phyloP scores from a whole-genome alignment of 1,140 invertebrate species.

The Subanguina moxae region DNA sequence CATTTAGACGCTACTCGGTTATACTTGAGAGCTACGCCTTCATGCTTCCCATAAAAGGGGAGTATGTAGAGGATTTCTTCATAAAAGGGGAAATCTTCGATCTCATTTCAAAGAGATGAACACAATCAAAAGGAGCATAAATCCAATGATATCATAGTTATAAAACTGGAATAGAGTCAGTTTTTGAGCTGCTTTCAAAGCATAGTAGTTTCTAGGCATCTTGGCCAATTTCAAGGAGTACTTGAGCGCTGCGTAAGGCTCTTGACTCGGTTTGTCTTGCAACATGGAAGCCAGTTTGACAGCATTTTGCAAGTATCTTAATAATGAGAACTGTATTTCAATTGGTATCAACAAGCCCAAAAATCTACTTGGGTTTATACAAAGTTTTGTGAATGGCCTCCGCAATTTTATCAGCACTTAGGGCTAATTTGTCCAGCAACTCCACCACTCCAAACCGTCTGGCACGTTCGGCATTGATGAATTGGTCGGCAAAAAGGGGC shows the following conservation, averaged over 20 bases:
- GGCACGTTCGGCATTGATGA: constrained; percentile 56
- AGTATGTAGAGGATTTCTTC: too few relatives aligned
- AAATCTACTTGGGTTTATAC: constrained; percentile 31
- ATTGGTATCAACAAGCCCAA: too few relatives aligned
- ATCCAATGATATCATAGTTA: constrained; percentile 4
- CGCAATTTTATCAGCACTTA: constrained; percentile 37
- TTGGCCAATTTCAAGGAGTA: constrained; percentile 49
- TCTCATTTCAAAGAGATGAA: constrained; percentile 1
- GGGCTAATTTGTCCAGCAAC: constrained; percentile 39
- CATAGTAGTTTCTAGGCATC: constrained; percentile 28
- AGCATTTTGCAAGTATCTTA: constrained; percentile 50
- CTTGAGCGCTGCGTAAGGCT: constrained; percentile 14
- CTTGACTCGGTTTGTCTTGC: constrained; percentile 39
- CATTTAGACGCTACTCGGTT: too few relatives aligned
- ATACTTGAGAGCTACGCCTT: too few relatives aligned
- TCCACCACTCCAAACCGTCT: constrained; percentile 47
- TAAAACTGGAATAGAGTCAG: constrained; percentile 46
- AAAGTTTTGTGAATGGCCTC: constrained; percentile 44
- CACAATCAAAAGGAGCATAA: constrained; percentile 7
- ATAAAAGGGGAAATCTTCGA: not conserved
- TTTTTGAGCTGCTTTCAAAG: constrained; percentile 48
- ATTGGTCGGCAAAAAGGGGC: constrained; percentile 58
- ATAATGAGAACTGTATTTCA: constrained; percentile 17
- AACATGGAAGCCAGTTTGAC: constrained; percentile 49
- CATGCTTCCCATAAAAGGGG: too few relatives aligned